These are phyloP conservation scores for Channa argus DNA, from an alignment of 2,113 vertebrate species.

Conservation along the genomic window DNA sequence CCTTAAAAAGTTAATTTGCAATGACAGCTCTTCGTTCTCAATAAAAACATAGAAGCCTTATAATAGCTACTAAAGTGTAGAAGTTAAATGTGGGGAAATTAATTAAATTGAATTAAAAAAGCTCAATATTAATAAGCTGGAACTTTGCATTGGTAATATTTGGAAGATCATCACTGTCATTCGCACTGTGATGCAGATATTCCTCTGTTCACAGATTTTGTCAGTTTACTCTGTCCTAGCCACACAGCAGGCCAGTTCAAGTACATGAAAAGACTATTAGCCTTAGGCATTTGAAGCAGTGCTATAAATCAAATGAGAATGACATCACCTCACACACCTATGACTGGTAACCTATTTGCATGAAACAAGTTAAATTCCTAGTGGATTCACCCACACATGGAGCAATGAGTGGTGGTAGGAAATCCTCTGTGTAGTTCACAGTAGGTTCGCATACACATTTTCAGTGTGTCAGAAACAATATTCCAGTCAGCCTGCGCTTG, in stretches of 20 bases:
- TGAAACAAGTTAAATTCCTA: slow-evolving; percentile 59
- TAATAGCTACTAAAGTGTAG: slow-evolving; percentile 21
- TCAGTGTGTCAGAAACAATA: slow-evolving; percentile 28
- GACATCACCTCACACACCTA: slow-evolving; percentile 57
- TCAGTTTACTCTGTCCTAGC: slow-evolving; percentile 25
- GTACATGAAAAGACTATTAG: slow-evolving; percentile 57
- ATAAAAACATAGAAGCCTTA: slow-evolving; percentile 1
- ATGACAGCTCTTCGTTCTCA: slow-evolving; percentile 26
- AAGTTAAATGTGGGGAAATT: neutral
- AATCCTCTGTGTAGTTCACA: slow-evolving; percentile 39
- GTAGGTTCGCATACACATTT: slow-evolving; percentile 22
- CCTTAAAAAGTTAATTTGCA: slow-evolving; percentile 39
- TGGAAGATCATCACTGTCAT: slow-evolving; percentile 29
- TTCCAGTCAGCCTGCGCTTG: slow-evolving; percentile 9
- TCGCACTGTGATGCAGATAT: slow-evolving; percentile 19
- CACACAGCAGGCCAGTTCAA: slow-evolving; percentile 11
- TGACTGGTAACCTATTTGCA: slow-evolving; percentile 62
- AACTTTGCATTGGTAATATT: slow-evolving; percentile 41
- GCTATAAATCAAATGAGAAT: slow-evolving; percentile 58
- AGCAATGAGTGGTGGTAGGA: slow-evolving; percentile 50
- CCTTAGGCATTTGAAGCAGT: slow-evolving; percentile 56
- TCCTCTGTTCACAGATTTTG: slow-evolving; percentile 9
- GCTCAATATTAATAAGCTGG: slow-evolving; percentile 40
- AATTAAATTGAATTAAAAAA: slow-evolving; percentile 14
- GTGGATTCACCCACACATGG: slow-evolving; percentile 46